phyloP scores from a whole-genome alignment of 2,888 invertebrate species.

The Magallana nippona region DNA sequence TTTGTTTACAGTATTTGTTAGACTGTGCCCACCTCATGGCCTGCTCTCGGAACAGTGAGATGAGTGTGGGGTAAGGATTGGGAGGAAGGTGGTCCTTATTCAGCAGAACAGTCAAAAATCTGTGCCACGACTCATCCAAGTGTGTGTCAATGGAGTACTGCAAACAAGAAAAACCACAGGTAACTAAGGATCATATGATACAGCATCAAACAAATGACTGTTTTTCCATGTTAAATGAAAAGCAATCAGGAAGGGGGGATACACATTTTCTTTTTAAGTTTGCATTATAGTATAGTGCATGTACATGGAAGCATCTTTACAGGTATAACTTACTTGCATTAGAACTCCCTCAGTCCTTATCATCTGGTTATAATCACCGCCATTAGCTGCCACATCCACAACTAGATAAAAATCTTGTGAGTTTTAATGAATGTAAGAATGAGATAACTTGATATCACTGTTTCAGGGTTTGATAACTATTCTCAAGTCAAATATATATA shows the following conservation, averaged over 20 bases:
- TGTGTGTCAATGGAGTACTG: slow-evolving; percentile 76
- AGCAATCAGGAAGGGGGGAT: too few species aligned
- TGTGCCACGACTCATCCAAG: slow-evolving; percentile 74
- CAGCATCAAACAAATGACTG: neutral
- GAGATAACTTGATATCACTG: neutral
- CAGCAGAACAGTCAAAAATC: slow-evolving; percentile 69
- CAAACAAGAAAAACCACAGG: slow-evolving; percentile 35
- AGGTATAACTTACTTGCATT: neutral
- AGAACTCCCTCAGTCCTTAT: neutral
- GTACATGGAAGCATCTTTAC: too few species aligned
- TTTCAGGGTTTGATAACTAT: neutral
- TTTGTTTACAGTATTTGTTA: too few species aligned
- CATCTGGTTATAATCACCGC: slow-evolving; percentile 19
- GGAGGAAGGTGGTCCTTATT: slow-evolving; percentile 67
- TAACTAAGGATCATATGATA: neutral
- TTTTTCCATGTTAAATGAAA: too few species aligned
- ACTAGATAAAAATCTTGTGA: neutral
- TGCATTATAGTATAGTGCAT: too few species aligned
- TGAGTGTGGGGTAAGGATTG: slow-evolving; percentile 73
- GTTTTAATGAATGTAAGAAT: too few species aligned
- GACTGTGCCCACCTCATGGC: slow-evolving; percentile 66
- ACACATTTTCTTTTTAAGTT: too few species aligned
- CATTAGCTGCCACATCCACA: slow-evolving; percentile 3
- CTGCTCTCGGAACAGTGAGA: slow-evolving; percentile 66
- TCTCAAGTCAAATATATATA: too few species aligned